A percentile compares a stretch with the other conserved stretches of the same genome.
Conservation (phyloP, 2,888 invertebrate genomes). For the Globia sparganii region DNA sequence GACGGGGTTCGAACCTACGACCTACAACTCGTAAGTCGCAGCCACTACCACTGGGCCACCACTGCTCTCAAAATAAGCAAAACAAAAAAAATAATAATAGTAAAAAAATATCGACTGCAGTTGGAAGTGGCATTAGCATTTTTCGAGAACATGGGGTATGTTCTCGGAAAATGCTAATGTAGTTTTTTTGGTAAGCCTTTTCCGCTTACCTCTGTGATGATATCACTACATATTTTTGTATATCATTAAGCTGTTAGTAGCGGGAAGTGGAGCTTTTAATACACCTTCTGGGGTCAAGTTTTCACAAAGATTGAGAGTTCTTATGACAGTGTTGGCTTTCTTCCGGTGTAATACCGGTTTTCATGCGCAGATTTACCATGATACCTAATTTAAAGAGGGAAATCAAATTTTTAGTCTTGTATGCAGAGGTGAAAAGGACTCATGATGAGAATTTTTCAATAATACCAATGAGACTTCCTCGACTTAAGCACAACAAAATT, state of each 20-base stretch:
- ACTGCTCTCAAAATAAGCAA: no score
- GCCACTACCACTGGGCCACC: no score
- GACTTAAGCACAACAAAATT: neutral
- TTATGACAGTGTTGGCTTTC: slow-evolving; percentile 13
- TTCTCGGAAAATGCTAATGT: no score
- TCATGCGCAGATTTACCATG: neutral
- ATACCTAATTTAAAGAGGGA: neutral
- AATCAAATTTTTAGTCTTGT: neutral
- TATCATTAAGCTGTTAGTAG: slow-evolving; percentile 56
- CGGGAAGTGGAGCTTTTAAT: slow-evolving; percentile 38
- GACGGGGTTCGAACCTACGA: no score
- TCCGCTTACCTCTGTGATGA: slow-evolving; percentile 9
- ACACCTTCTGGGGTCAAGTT: slow-evolving; percentile 42
- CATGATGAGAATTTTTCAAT: neutral
- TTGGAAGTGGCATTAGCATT: no score
- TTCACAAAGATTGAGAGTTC: slow-evolving; percentile 27
- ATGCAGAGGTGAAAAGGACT: neutral
- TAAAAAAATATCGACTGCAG: no score
- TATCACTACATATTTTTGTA: slow-evolving; percentile 44
- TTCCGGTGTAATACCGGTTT: slow-evolving; percentile 1
- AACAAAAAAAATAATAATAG: no score
- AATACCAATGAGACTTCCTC: neutral
- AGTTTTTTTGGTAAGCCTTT: slow-evolving; percentile 15
- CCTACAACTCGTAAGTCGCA: no score
- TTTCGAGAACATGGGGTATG: no score